phyloP scores from a whole-genome alignment of 1,140 invertebrate genomes.

The Scaptodrosophila lebanonensis region DNA sequence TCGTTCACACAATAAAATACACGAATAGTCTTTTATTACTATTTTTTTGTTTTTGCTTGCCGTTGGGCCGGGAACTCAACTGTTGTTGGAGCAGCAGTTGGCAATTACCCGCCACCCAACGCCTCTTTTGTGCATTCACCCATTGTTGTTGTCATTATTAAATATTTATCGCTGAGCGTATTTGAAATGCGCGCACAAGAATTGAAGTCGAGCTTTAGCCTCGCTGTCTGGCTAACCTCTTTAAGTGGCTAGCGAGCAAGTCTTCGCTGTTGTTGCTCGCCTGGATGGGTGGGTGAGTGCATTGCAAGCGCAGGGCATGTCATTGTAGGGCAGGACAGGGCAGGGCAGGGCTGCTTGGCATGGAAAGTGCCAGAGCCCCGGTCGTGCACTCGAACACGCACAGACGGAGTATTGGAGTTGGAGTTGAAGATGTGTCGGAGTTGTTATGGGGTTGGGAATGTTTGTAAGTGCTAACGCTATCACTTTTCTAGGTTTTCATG shows the following conservation, averaged over 20 bases:
- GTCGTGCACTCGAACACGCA: constrained; percentile 35
- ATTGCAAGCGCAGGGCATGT: constrained; percentile 70
- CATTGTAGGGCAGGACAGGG: no score
- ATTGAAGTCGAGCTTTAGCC: constrained; percentile 35
- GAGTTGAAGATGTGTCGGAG: no score
- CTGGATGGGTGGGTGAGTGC: constrained; percentile 20
- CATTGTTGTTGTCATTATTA: constrained; percentile 53
- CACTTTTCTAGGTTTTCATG: constrained; percentile 38
- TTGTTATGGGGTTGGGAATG: no score
- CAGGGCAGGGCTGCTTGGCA: no score
- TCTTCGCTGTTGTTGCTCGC: constrained; percentile 32
- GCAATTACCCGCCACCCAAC: constrained; percentile 44
- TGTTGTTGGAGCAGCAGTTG: constrained; percentile 33
- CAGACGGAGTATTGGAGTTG: constrained; percentile 23
- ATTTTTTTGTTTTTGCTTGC: no score
- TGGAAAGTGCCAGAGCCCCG: constrained; percentile 54
- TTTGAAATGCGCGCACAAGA: constrained; percentile 64
- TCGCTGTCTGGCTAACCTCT: constrained; percentile 13
- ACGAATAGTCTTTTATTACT: constrained; percentile 39
- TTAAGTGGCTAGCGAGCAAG: constrained; percentile 23
- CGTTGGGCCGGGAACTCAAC: no score
- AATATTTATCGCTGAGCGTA: constrained; percentile 55
- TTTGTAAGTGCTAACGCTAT: constrained; percentile 29
- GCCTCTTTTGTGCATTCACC: constrained; percentile 7
- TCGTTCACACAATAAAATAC: constrained; percentile 69